Evolutionary conservation across 2,797 vertebrate genomes (phyloP), one percentile per base, ranked within the genome.

Genomic region (Avahi laniger): DNA sequence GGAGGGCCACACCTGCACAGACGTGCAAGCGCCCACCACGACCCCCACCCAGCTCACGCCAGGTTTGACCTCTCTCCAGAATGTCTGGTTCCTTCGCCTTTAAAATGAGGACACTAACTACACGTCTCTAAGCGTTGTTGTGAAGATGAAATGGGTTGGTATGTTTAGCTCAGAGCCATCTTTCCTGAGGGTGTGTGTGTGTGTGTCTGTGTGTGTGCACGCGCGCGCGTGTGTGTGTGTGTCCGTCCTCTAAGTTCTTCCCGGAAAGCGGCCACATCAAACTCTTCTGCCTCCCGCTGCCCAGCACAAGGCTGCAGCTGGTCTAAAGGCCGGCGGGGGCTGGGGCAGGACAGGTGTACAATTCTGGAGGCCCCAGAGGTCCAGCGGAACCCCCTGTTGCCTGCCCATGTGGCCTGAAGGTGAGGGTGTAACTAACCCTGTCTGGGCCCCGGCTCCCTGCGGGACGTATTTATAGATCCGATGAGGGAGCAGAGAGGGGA

Each of bases 401-500:
- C 78, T 20, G 35, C 52, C 63, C 13, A 1, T 30, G 12, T 17
- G 70, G 89, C 33, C 20, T 72, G 67, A 85, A 90, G 30, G 20
- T 73, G 9, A 75, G 65, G 52, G 12, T 35, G 22, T 54, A 78
- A 67, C 20, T 72, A 46, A 41, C 35, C 54, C 65, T 33, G 57
- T 57, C 78, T 38, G 20, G 48, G 82, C 24, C 35, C 76, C 65
- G 57, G n/a, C 88, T 95, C 59, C 38, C 33, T 2, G 13, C 59
- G 22, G n/a, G 20, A 89, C 95, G 87, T 97, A 95, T 96, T 96
- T 96, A 94, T 38, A 93, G 95, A 52, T 20, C 13, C 33, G 43
- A 8, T 4, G 10, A 79, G n/a, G 50, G n/a, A 41, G 4, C 10
- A 13, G 7, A 33, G 30, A 7, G 4, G 57, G 35, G 30, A 94